Evolutionary conservation across 92 coral and sea anemone species (phyloP).

Genomic region (Epizoanthus ramosus): DNA sequence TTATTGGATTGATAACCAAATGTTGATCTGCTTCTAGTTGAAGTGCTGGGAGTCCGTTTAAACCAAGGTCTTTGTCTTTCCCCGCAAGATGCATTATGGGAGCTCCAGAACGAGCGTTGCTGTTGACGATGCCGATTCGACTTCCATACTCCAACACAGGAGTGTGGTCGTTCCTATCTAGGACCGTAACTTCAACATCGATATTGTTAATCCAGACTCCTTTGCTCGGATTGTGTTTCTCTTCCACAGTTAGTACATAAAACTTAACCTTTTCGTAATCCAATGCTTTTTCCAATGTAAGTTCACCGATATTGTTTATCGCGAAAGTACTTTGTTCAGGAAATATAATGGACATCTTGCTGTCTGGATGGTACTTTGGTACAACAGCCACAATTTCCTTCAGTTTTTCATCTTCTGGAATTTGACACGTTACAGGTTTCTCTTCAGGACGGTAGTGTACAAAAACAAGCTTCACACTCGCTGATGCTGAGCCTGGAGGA

Average conservation of each 20-base stretch:
- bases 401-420: conserved; percentile 60
- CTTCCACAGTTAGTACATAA: conserved; percentile 62
- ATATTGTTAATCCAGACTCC: conserved; percentile 50
- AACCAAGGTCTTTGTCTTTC: conserved; percentile 63
- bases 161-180: conserved; percentile 73
- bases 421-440: conserved; percentile 37
- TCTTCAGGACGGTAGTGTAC: conserved; percentile 52
- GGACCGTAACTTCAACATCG: conserved; percentile 60
- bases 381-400: conserved; percentile 57
- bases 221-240: conserved; percentile 46
- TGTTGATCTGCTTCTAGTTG: conserved; percentile 65
- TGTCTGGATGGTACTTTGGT: conserved; percentile 66
- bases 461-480: conserved; percentile 64
- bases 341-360: conserved; percentile 57
- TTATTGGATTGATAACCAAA: conserved; percentile 66
- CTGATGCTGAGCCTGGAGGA: conserved; percentile 59
- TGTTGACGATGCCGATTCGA: conserved; percentile 54
- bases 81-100: conserved; percentile 49
- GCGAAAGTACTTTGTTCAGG: conserved; percentile 63
- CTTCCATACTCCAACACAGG: conserved; percentile 47
- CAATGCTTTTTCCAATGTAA: conserved; percentile 48
- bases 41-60: conserved; percentile 61
- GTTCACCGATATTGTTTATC: conserved; percentile 64
- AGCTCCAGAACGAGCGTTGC: conserved; percentile 69
- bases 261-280: conserved; percentile 67